Percentiles rank a stretch among this genome's conserved stretches.
These are phyloP conservation scores for Solea solea DNA, from an alignment of 2,113 vertebrate species.

Conservation along the genomic window DNA sequence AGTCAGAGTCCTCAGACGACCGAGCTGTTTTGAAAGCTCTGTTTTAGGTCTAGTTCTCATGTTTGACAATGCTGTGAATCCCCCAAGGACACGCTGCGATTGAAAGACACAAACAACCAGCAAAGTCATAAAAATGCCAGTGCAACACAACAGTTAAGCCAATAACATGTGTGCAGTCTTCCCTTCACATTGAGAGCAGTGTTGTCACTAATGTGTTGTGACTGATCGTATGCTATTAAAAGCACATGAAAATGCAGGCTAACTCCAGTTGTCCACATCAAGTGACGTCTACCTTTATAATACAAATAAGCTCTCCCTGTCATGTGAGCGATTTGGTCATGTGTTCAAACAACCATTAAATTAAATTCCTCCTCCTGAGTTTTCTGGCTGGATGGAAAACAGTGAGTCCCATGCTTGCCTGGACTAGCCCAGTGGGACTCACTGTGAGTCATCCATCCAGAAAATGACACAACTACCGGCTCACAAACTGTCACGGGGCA, in stretches of 20 bases:
- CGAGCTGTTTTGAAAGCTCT: too few species aligned
- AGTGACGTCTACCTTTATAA: not conserved
- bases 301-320: not conserved
- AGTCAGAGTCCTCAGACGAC: not conserved
- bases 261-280: not conserved
- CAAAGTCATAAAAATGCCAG: not conserved
- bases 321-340: not conserved
- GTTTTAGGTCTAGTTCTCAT: not conserved
- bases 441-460: constrained; percentile 68
- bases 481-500: constrained; percentile 31
- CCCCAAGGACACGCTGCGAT: not conserved
- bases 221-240: not conserved
- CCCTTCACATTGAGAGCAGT: not conserved
- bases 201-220: constrained; percentile 11
- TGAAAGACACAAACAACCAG: constrained; percentile 4
- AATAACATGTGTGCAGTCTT: constrained; percentile 4
- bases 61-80: not conserved
- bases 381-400: constrained; percentile 30
- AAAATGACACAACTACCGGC: constrained; percentile 66
- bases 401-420: constrained; percentile 39
- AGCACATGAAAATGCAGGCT: not conserved
- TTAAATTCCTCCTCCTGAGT: constrained; percentile 12
- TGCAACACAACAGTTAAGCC: not conserved
- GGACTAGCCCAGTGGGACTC: constrained; percentile 59
- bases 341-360: not conserved